Evolutionary conservation across 2,113 vertebrate species (phyloP).

Genomic region (Gallinago media): DNA sequence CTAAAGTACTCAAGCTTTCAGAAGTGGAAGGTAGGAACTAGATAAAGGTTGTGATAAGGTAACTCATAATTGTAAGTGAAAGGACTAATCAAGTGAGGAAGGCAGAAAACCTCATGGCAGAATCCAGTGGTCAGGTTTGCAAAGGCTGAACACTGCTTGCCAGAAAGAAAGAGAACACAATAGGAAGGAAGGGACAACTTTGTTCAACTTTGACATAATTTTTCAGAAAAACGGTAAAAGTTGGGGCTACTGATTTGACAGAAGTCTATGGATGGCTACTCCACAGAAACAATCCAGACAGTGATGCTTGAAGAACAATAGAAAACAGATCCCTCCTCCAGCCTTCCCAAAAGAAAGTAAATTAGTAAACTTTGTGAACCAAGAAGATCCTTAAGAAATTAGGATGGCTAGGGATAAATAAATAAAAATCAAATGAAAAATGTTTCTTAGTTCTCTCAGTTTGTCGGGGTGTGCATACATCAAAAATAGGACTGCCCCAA

Average conservation of each 20-base stretch:
- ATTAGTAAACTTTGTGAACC: neutral
- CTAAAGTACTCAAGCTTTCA: neutral
- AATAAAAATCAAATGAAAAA: neutral
- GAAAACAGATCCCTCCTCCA: neutral
- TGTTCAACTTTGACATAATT: neutral
- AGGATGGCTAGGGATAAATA: neutral
- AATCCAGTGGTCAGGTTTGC: neutral
- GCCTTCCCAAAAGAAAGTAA: neutral
- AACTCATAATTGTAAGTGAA: neutral
- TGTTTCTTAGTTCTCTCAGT: neutral
- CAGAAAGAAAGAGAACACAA: neutral
- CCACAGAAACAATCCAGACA: neutral
- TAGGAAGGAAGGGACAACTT: neutral
- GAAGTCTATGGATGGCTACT: neutral
- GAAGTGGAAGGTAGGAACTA: neutral
- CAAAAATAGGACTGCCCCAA: neutral
- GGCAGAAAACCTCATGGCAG: neutral
- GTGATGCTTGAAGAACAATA: neutral
- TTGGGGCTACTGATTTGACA: neutral
- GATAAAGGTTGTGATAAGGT: neutral
- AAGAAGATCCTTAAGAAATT: neutral
- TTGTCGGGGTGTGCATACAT: neutral
- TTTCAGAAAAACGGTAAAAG: neutral
- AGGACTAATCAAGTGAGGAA: neutral
- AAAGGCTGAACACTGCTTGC: neutral